Conservation (phyloP, 2,797 vertebrate species). For the Clarias laeviceps region DNA sequence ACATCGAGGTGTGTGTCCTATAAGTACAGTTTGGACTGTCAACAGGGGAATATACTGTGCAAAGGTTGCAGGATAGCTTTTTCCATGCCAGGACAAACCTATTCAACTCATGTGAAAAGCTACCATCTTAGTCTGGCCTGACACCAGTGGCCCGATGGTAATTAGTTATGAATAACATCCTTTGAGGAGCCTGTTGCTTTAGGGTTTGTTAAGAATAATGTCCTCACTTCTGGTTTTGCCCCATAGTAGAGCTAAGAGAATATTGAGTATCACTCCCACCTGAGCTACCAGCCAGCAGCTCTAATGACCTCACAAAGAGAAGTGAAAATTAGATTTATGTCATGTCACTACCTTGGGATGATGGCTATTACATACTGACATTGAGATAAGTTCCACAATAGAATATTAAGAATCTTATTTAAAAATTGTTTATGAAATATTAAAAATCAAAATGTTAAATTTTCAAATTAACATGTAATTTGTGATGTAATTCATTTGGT, state of each 20-base stretch:
- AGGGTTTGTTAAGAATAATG: constrained; percentile 62
- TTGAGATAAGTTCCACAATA: neutral
- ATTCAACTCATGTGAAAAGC: constrained; percentile 67
- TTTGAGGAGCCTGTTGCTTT: constrained; percentile 72
- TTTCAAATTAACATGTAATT: neutral
- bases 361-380: constrained; percentile 1
- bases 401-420: neutral
- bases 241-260: constrained; percentile 33
- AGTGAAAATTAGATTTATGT: constrained; percentile 6
- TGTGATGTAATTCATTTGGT: neutral
- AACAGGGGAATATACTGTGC: constrained; percentile 79
- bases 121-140: constrained; percentile 67
- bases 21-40: constrained; percentile 79
- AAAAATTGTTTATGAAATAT: neutral
- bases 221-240: constrained; percentile 41
- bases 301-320: neutral
- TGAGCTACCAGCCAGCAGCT: constrained; percentile 23
- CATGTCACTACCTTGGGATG: neutral
- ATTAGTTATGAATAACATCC: constrained; percentile 87
- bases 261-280: constrained; percentile 36
- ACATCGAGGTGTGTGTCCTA: constrained; percentile 77
- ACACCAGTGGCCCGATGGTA: constrained; percentile 75
- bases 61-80: constrained; percentile 70
- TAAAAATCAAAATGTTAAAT: neutral
- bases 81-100: constrained; percentile 76